Conservation (phyloP, 2,888 invertebrate genomes). For the Nemotelus pantherinus region DNA sequence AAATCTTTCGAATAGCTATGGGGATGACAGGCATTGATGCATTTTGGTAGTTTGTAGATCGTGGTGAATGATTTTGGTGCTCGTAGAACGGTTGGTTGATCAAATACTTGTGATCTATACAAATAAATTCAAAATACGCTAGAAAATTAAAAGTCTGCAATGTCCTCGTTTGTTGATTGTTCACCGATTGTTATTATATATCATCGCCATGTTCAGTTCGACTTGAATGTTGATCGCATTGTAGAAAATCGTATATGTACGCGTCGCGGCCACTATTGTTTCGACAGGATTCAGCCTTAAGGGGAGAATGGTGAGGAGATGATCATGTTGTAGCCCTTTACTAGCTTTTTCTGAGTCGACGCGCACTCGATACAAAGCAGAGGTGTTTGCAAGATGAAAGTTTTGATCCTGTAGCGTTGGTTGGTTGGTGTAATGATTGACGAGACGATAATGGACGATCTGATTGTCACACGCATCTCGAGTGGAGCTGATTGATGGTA, state of each 20-base stretch:
- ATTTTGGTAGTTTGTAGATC: conserved; percentile 24
- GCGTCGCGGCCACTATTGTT: background rate
- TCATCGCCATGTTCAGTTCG: conserved; percentile 8
- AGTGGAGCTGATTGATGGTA: conserved; percentile 26
- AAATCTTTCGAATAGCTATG: conserved; percentile 3
- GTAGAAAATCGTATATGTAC: background rate
- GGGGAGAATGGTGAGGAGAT: background rate
- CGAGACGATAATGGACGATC: no score
- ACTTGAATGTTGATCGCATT: background rate
- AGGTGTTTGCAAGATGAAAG: conserved; percentile 24
- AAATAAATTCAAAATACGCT: conserved; percentile 1
- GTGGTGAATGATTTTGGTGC: conserved; percentile 43
- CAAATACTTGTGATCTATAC: no score
- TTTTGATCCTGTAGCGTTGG: background rate
- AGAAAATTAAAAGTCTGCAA: conserved; percentile 23
- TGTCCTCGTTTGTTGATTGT: conserved; percentile 39
- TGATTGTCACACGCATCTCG: conserved; percentile 22
- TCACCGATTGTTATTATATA: background rate
- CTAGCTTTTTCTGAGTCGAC: background rate
- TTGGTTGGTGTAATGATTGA: no score
- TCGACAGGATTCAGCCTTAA: background rate
- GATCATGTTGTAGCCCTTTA: conserved; percentile 11
- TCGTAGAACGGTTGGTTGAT: conserved; percentile 21
- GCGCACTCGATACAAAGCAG: background rate
- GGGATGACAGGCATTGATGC: conserved; percentile 29